Percentiles rank a stretch among this genome's conserved stretches.
Conservation (phyloP, 2,888 invertebrate species). For the Geotrupes spiniger region DNA sequence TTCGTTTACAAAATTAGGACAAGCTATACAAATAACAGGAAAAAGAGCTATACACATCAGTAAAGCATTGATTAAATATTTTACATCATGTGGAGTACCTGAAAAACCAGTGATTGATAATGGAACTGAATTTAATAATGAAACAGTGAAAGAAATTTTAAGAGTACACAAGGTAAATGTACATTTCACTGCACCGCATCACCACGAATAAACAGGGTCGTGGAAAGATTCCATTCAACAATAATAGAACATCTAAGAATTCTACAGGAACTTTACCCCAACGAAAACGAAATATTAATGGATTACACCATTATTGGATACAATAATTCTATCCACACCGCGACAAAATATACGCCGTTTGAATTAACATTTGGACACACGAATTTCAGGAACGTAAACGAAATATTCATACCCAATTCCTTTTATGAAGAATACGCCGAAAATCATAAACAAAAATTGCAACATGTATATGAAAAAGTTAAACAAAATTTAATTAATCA, state of each 20-base stretch:
- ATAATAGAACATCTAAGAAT: too few relatives aligned
- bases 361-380: not conserved
- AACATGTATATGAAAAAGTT: too few relatives aligned
- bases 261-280: too few relatives aligned
- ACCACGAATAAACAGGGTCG: too few relatives aligned
- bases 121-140: constrained; percentile 2
- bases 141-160: not conserved
- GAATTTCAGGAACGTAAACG: not conserved
- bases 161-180: not conserved
- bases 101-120: not conserved
- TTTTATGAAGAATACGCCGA: too few relatives aligned
- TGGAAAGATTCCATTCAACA: too few relatives aligned
- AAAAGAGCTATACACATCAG: too few relatives aligned
- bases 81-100: constrained; percentile 8
- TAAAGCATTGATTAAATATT: constrained; percentile 6
- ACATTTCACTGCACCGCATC: not conserved
- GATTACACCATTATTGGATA: not conserved
- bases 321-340: not conserved
- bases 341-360: not conserved
- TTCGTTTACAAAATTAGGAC: not conserved
- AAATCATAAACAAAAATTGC: too few relatives aligned
- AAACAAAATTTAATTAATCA: too few relatives aligned
- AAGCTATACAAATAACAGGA: not conserved
- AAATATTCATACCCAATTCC: too few relatives aligned
- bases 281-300: not conserved